Percentiles rank a stretch among this genome's conserved stretches.
Evolutionary conservation across 2,797 vertebrate genomes (phyloP).

Genomic region (Macroramphosus scolopax): DNA sequence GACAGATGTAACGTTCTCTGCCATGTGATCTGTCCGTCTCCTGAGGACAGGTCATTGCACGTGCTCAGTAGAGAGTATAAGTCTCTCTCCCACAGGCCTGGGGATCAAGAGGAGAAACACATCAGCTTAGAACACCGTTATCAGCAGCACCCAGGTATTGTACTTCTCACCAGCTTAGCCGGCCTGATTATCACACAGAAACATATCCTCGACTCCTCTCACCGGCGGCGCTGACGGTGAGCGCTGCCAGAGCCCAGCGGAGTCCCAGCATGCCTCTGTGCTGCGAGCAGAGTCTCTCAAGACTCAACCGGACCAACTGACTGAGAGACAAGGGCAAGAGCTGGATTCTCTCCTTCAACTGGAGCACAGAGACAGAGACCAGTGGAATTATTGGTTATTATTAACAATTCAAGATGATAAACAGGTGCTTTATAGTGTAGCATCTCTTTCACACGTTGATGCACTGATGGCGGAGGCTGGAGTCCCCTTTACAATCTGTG

Average conservation of each 20-base stretch:
- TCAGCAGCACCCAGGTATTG: too few relatives aligned
- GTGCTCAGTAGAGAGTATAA: slow-evolving; percentile 80
- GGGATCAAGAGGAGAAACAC: neutral
- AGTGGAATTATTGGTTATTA: too few relatives aligned
- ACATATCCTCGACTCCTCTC: neutral
- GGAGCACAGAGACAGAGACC: slow-evolving; percentile 9
- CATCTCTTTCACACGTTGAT: too few relatives aligned
- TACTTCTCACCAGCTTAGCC: too few relatives aligned
- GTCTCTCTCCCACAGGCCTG: slow-evolving; percentile 83
- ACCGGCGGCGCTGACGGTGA: slow-evolving; percentile 81
- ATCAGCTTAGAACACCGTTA: too few relatives aligned
- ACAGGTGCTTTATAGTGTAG: too few relatives aligned
- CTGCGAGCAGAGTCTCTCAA: slow-evolving; percentile 79
- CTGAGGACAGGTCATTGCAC: slow-evolving; percentile 63
- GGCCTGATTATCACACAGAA: neutral
- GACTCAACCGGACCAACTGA: slow-evolving; percentile 75
- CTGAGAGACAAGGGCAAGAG: slow-evolving; percentile 78
- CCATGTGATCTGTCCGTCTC: slow-evolving; percentile 60
- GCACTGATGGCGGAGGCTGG: too few relatives aligned
- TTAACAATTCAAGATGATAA: too few relatives aligned
- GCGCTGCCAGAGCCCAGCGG: slow-evolving; percentile 69
- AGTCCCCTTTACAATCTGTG: too few relatives aligned
- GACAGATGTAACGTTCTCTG: slow-evolving; percentile 66
- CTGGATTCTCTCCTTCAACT: slow-evolving; percentile 77
- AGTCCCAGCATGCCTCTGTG: slow-evolving; percentile 70